phyloP scores from a whole-genome alignment of 2,113 vertebrate species.

The Struthio camelus region DNA sequence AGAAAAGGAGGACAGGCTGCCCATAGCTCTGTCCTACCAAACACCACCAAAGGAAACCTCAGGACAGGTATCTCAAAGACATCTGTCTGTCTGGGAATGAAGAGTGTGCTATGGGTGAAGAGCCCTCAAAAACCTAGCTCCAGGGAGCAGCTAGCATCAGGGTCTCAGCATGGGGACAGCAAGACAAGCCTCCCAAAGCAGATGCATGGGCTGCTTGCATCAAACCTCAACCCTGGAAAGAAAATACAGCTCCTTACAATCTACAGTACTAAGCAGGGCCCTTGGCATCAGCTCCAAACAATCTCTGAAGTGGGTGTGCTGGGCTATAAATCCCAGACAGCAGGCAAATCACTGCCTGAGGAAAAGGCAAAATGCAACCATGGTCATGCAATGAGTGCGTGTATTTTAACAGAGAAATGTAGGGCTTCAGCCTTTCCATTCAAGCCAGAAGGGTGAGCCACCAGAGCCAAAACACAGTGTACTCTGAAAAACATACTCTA shows the following conservation, averaged over 20 bases:
- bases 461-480: background rate
- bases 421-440: background rate
- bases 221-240: background rate
- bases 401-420: background rate
- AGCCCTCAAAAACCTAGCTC: too few relatives aligned
- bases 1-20: background rate
- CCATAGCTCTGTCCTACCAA: too few relatives aligned
- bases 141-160: too few relatives aligned
- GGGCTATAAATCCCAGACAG: conserved; percentile 19
- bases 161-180: too few relatives aligned
- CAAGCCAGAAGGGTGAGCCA: background rate
- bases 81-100: too few relatives aligned
- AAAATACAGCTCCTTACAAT: background rate
- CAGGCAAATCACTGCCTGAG: background rate
- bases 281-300: conserved; percentile 32
- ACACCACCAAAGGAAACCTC: too few relatives aligned
- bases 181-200: background rate
- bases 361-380: background rate
- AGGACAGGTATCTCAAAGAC: too few relatives aligned
- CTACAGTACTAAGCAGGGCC: background rate
- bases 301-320: conserved; percentile 10
- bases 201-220: background rate
- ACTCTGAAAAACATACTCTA: too few relatives aligned
- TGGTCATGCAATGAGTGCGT: background rate
- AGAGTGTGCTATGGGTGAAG: too few relatives aligned